These are phyloP conservation scores for Tenebrio molitor DNA, from an alignment of 1,140 invertebrate species.

Conservation along the genomic window DNA sequence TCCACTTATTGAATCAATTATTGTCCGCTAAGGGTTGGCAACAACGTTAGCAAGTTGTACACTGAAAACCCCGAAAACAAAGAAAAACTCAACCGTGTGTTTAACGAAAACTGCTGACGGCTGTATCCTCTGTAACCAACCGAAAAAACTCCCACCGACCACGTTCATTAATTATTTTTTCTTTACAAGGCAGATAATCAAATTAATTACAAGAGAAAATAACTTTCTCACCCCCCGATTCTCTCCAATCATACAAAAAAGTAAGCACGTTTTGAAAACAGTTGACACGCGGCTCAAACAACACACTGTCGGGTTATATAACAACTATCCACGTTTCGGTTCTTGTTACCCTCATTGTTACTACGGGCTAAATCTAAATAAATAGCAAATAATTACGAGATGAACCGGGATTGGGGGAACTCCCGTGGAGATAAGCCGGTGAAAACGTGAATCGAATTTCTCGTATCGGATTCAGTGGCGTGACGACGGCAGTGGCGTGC, in stretches of 20 bases:
- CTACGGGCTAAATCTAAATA: slow-evolving; percentile 33
- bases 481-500: neutral
- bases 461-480: neutral
- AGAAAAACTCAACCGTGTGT: slow-evolving; percentile 58
- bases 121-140: slow-evolving; percentile 29
- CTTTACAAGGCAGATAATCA: slow-evolving; percentile 27
- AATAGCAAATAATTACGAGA: slow-evolving; percentile 45
- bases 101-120: slow-evolving; percentile 50
- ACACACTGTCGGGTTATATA: slow-evolving; percentile 36
- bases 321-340: slow-evolving; percentile 43
- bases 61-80: slow-evolving; percentile 57
- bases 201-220: slow-evolving; percentile 18
- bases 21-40: slow-evolving; percentile 63
- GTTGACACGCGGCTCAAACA: slow-evolving; percentile 45
- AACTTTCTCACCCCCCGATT: slow-evolving; percentile 12
- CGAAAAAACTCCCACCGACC: slow-evolving; percentile 1
- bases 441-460: slow-evolving; percentile 26
- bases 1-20: slow-evolving; percentile 64
- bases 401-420: slow-evolving; percentile 20
- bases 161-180: slow-evolving; percentile 30
- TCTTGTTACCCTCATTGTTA: slow-evolving; percentile 40
- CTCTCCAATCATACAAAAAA: slow-evolving; percentile 23
- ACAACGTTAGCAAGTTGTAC: slow-evolving; percentile 49
- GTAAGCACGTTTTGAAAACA: slow-evolving; percentile 42
- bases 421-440: slow-evolving; percentile 19